A percentile compares a stretch with the other conserved stretches of the same genome.
These are phyloP conservation scores for Arnoldichthys spilopterus DNA, from an alignment of 2,797 vertebrate genomes.

Conservation along the genomic window DNA sequence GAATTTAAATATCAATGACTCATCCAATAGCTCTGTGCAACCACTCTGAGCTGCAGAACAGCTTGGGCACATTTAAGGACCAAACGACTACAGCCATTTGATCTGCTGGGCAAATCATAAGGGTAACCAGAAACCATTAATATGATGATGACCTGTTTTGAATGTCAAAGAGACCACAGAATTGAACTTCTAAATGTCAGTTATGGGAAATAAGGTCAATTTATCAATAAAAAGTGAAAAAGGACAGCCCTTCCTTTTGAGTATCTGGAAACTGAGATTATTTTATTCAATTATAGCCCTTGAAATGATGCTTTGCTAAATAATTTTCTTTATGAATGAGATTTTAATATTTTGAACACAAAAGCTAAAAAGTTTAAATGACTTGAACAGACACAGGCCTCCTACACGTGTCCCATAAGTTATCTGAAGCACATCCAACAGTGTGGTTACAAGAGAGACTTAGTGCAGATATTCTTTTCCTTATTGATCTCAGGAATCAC, in stretches of 20 bases:
- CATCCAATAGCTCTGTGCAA: slow-evolving; percentile 27
- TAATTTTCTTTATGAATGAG: neutral
- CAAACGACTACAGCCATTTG: slow-evolving; percentile 11
- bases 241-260: neutral
- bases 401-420: neutral
- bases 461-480: neutral
- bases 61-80: slow-evolving; percentile 27
- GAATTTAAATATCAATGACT: slow-evolving; percentile 37
- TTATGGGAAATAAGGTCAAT: slow-evolving; percentile 8
- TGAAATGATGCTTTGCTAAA: neutral
- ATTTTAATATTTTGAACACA: neutral
- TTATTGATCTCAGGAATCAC: neutral
- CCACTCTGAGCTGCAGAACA: slow-evolving; percentile 32
- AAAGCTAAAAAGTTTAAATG: slow-evolving; percentile 1
- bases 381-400: neutral
- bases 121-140: slow-evolving; percentile 28
- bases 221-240: slow-evolving; percentile 2
- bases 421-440: slow-evolving; percentile 1
- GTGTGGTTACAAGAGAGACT: neutral
- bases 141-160: slow-evolving; percentile 32
- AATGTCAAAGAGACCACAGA: slow-evolving; percentile 30
- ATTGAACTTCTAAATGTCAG: neutral
- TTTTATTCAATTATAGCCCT: neutral
- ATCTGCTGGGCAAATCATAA: slow-evolving; percentile 24
- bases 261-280: neutral